Evolutionary conservation across 2,113 vertebrate species (phyloP), one percentile per base, ranked within the genome.

Genomic region (Acinonyx jubatus): DNA sequence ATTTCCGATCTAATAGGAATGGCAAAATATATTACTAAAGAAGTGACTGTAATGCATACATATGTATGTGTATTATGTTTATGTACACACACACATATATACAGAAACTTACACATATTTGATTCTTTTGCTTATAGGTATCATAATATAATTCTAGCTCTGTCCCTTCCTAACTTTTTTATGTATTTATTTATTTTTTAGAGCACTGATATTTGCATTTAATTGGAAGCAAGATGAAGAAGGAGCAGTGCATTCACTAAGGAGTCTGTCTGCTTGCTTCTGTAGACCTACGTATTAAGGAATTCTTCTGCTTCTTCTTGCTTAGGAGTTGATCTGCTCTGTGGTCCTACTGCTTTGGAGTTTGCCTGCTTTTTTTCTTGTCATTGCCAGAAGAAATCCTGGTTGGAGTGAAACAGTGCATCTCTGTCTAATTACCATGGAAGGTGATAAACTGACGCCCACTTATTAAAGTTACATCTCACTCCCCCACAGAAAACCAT

Each of bases 181-280:
- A 10, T 96, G 25, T 76, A 23, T 97, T 95, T 93, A 31, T 94
- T 73, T 96, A 89, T 48, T 78, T 96, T 97, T 98, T 99, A 98
- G 98, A 97, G 78, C 91, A 73, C 97, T 95, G 96, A 31, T 86
- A n/a, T 16, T 80, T 97, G 55, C 83, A 65, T 97, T 97, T 97
- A 97, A 94, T 97, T 92, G 97, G 95, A 97, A 98, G 84, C 48
- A 95, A 98, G 98, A 97, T 98, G 98, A 96, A 31, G 95, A 96
- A 97, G 79, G 45, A 93, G 29, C 95, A 94, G 12, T 41, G 18
- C 96, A 84, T 76, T 97, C 93, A 65, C 98, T 98, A 94, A 98
- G 96, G 96, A 91, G 69, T 89, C 36, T 85, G 88, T 92, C 97
- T 95, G 27, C 94, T 91, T 52, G 41, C 96, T 96, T 38, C 89